A percentile compares a stretch with the other conserved stretches of the same genome.
phyloP scores from a whole-genome alignment of 2,888 invertebrate genomes.

The Branchellion lobata region DNA sequence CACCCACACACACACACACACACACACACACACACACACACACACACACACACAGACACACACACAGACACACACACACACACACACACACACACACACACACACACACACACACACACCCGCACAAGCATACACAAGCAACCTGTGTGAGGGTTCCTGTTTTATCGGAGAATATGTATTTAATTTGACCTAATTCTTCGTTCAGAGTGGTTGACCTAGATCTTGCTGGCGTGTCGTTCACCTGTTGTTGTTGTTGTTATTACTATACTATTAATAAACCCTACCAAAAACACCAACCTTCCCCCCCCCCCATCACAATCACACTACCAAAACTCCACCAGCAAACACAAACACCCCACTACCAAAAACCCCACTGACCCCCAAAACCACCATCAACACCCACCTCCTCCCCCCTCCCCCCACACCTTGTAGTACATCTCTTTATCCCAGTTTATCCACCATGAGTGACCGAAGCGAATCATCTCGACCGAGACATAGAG shows the following conservation, averaged over 20 bases:
- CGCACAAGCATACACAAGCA: no score
- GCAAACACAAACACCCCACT: not conserved
- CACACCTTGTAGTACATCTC: constrained; percentile 85
- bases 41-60: no score
- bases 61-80: no score
- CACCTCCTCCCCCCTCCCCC: not conserved
- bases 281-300: no score
- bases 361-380: not conserved
- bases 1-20: no score
- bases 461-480: constrained; percentile 94
- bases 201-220: constrained; percentile 96
- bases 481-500: constrained; percentile 70
- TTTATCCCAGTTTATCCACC: constrained; percentile 97
- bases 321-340: not conserved
- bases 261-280: no score
- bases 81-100: no score
- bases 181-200: constrained; percentile 96
- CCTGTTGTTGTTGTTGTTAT: constrained; percentile 57
- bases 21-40: no score
- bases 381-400: not conserved
- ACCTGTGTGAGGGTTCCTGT: constrained; percentile 94
- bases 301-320: not conserved
- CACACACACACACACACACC: no score
- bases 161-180: constrained; percentile 98
- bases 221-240: constrained; percentile 78